Conservation (phyloP, 2,113 vertebrate species). For the Apistogramma diplotaenia region DNA sequence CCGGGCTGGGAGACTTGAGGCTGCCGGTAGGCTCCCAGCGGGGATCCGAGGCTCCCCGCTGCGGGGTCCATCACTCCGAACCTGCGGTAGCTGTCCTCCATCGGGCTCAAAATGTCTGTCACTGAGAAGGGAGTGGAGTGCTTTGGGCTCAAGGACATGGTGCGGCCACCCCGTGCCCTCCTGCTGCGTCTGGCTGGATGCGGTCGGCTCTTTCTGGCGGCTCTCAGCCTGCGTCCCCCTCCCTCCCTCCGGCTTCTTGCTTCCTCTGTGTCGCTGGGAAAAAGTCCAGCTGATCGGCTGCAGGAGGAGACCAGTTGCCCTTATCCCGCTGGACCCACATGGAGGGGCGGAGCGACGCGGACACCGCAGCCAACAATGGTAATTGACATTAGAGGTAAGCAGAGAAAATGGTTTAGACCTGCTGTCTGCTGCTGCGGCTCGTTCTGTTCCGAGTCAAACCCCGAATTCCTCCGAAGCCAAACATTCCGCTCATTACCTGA, state of each 20-base stretch:
- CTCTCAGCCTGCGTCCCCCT: constrained; percentile 40
- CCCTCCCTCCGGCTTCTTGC: constrained; percentile 50
- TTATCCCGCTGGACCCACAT: constrained; percentile 72
- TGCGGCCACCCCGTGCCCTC: constrained; percentile 66
- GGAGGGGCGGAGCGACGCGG: constrained; percentile 78
- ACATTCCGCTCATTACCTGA: background rate
- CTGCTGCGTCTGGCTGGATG: background rate
- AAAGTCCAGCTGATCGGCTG: constrained; percentile 68
- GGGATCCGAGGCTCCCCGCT: constrained; percentile 72
- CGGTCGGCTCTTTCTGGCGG: background rate
- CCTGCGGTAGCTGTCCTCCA: constrained; percentile 92
- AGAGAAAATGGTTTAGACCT: constrained; percentile 43
- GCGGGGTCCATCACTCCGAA: constrained; percentile 78
- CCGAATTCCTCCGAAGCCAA: background rate
- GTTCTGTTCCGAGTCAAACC: background rate
- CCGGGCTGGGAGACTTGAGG: constrained; percentile 73
- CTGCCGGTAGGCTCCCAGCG: constrained; percentile 82
- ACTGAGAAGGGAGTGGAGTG: constrained; percentile 95
- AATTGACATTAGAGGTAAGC: constrained; percentile 69
- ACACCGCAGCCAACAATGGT: constrained; percentile 70
- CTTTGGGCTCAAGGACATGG: constrained; percentile 94
- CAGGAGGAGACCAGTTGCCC: constrained; percentile 68
- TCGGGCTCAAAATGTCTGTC: constrained; percentile 89
- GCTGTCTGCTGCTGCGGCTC: background rate
- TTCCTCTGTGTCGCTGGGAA: constrained; percentile 11